Base-by-base conservation (phyloP, 2,888 invertebrate genomes). In the Rhingia rostrata region DNA sequence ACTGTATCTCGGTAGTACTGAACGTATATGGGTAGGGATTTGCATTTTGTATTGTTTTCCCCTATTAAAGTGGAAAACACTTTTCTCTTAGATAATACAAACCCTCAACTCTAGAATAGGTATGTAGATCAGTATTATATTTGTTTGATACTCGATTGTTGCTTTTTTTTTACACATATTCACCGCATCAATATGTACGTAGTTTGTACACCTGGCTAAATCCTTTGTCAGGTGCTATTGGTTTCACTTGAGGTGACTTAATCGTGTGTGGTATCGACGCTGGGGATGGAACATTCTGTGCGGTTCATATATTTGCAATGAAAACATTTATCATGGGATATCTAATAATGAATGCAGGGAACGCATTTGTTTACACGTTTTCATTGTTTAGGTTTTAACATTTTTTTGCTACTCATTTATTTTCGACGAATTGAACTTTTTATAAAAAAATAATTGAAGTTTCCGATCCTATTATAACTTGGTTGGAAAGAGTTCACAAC, bases 41-140 rank as follows among this genome's bases (percentile, higher is more conserved):
- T 67, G 73, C 73, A 67, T 73, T 61, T 60, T 73, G 22, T 45
- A 35, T 35, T 41, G 39, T 66, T 79, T 72, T 53, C 64, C 37
- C 45, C 58, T 60, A 58, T 47, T 53, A 43, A 67, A 51, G 53
- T 22, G 22, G 4, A 45, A 41, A 9, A 35, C 22, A 12, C 6
- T 7, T 10, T 14, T 32, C 10, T 14, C 4, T 47, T 30, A 39
- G 30, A 22, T 43, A 49, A 49, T 37, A 30, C 49, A 30, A 51
- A 35, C 37, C 37, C 22, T n/a, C n/a, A 49, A 51, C 49, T 47
- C 37, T 33, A 22, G 22, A 22, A n/a, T n/a, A n/a, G n/a, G 22
- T 22, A 22, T 22, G 22, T 22, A 22, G 22, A 22, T 2, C 22
- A 22, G 22, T 22, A 22, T 22, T 22, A 22, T 22, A 2, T 22